Conservation (phyloP, 2,113 vertebrate genomes). For the Trichomycterus rosablanca region DNA sequence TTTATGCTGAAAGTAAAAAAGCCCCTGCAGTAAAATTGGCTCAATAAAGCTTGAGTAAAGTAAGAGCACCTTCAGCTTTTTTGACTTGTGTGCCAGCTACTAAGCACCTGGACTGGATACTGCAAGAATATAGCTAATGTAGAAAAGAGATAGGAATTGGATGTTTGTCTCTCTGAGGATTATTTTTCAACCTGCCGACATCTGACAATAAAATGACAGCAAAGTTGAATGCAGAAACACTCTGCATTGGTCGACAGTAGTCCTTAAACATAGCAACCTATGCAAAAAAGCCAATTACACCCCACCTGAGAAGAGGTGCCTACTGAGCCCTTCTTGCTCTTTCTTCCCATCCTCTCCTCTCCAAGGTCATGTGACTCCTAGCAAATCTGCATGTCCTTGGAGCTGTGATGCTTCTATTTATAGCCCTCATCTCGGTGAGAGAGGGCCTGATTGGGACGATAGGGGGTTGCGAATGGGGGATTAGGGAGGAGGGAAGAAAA, state of each 20-base stretch:
- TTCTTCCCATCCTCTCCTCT: constrained; percentile 11
- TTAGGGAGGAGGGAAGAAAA: constrained; percentile 3
- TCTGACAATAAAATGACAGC: not conserved
- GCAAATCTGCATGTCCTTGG: constrained; percentile 52
- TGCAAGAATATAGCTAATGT: no score
- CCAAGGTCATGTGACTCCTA: constrained; percentile 37
- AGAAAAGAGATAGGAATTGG: not conserved
- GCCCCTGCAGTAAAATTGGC: no score
- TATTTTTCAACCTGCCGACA: constrained; percentile 14
- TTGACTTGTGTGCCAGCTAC: no score
- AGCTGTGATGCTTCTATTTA: constrained; percentile 49
- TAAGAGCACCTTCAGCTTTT: no score
- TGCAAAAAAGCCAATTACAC: constrained; percentile 34
- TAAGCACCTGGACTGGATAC: no score
- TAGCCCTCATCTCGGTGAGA: constrained; percentile 39
- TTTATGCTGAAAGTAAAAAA: no score
- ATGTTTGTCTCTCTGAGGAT: constrained; percentile 12
- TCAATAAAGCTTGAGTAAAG: no score
- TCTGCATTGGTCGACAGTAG: constrained; percentile 3
- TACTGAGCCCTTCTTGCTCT: constrained; percentile 10
- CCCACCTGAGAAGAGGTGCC: constrained; percentile 22
- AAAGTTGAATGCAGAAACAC: not conserved
- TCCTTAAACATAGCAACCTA: constrained; percentile 32
- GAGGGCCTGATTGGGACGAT: constrained; percentile 44
- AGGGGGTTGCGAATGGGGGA: constrained; percentile 35